A percentile compares a stretch with the other conserved stretches of the same genome.
phyloP scores from a whole-genome alignment of 1,140 invertebrate species.

The Pogonus chalceus region DNA sequence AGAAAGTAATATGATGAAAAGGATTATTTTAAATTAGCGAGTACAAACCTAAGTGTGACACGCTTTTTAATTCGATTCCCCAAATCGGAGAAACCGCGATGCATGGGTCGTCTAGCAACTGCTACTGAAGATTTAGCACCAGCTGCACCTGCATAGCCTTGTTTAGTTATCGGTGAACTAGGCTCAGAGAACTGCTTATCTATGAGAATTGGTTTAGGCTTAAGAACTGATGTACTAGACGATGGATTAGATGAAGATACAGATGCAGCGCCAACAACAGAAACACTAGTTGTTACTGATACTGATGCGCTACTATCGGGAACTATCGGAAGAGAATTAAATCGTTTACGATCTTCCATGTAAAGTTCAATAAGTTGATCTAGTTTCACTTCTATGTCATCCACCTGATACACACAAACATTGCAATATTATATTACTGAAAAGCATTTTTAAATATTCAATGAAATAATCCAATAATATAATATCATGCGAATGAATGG shows the following conservation, averaged over 20 bases:
- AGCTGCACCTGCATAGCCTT: too few species aligned
- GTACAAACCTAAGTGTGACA: conserved; percentile 62
- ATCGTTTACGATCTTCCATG: conserved; percentile 72
- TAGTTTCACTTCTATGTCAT: conserved; percentile 87
- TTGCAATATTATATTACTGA: conserved; percentile 19
- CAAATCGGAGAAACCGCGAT: conserved; percentile 68
- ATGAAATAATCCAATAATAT: conserved; percentile 25
- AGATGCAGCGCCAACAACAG: conserved; percentile 22
- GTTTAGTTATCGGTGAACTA: conserved; percentile 53
- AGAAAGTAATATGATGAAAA: background rate
- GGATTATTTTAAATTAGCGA: conserved; percentile 16
- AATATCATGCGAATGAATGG: too few species aligned
- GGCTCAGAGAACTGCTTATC: conserved; percentile 72
- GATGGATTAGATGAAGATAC: conserved; percentile 13
- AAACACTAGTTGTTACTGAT: conserved; percentile 5
- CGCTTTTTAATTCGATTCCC: conserved; percentile 72
- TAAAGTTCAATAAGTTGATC: conserved; percentile 89
- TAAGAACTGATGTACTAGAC: conserved; percentile 19
- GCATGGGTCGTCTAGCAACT: conserved; percentile 49
- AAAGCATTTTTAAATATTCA: conserved; percentile 1
- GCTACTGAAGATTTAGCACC: conserved; percentile 28
- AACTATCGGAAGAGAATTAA: conserved; percentile 41
- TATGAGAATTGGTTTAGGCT: conserved; percentile 51
- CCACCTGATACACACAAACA: too few species aligned
- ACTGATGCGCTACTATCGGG: conserved; percentile 25